Evolutionary conservation across 1,140 invertebrate species (phyloP).

Genomic region (Saxidomus purpurata): DNA sequence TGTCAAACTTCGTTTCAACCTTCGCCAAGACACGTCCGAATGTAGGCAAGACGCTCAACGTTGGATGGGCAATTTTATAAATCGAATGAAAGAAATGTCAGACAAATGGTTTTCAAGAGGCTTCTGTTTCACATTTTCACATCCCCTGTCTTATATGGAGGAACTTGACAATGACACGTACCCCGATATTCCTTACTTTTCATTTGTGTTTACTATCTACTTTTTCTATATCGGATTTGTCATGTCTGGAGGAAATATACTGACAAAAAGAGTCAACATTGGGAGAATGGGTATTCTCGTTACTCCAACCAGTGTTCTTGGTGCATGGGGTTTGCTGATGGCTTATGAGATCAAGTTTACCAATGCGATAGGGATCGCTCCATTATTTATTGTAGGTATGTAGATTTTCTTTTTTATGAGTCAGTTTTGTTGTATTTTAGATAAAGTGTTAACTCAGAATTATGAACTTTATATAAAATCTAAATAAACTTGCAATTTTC

Average conservation of each 20-base stretch:
- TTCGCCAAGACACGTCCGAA: background rate
- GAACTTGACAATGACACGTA: background rate
- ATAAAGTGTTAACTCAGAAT: background rate
- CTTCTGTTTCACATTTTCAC: background rate
- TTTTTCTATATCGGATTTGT: background rate
- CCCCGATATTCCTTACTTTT: constrained; percentile 24
- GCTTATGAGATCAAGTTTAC: background rate
- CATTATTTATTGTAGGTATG: background rate
- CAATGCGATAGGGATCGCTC: background rate
- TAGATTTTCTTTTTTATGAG: background rate
- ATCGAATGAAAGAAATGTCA: background rate
- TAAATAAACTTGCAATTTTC: background rate
- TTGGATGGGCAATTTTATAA: background rate
- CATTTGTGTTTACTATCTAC: constrained; percentile 5
- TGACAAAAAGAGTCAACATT: constrained; percentile 10
- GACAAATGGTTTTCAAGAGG: background rate
- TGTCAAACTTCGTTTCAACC: background rate
- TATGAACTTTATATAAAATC: background rate
- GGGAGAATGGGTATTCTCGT: constrained; percentile 12
- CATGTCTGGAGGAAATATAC: background rate
- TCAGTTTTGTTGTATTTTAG: background rate
- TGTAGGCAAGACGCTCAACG: background rate
- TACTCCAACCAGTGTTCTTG: background rate
- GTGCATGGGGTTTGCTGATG: constrained; percentile 20
- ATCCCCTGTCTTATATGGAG: background rate